A percentile compares a stretch with the other conserved stretches of the same genome.
These are phyloP conservation scores for Drosophila cognata DNA, from an alignment of 2,888 invertebrate species.

Conservation along the genomic window DNA sequence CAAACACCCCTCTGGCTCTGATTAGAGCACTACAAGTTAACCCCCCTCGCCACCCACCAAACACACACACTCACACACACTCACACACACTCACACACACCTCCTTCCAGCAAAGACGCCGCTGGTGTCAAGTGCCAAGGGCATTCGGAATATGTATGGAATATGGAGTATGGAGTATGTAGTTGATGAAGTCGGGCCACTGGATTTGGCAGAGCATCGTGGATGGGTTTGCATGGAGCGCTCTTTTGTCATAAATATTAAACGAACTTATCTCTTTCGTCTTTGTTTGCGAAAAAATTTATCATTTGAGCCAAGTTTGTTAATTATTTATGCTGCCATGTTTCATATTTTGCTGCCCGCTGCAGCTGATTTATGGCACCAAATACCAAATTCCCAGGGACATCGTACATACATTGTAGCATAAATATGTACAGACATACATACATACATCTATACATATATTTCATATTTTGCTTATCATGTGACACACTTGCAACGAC, in stretches of 20 bases:
- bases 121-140: constrained; percentile 75
- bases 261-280: constrained; percentile 84
- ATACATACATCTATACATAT: neutral
- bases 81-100: neutral
- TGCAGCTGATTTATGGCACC: constrained; percentile 69
- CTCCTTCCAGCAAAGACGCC: constrained; percentile 3
- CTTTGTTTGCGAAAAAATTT: constrained; percentile 75
- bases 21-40: constrained; percentile 49
- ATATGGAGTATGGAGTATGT: constrained; percentile 19
- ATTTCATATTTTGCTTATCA: neutral
- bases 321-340: constrained; percentile 85
- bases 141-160: constrained; percentile 62
- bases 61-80: neutral
- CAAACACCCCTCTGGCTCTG: constrained; percentile 57
- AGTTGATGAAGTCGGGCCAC: constrained; percentile 32
- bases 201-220: constrained; percentile 15
- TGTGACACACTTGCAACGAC: neutral
- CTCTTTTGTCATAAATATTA: constrained; percentile 85
- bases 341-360: constrained; percentile 60
- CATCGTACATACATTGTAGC: constrained; percentile 20
- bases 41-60: neutral
- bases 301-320: constrained; percentile 83
- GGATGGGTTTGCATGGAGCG: constrained; percentile 7
- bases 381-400: constrained; percentile 16
- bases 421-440: neutral